Evolutionary conservation across 2,797 vertebrate species (phyloP), one percentile per base, ranked within the genome.

Genomic region (Gallirallus australis): DNA sequence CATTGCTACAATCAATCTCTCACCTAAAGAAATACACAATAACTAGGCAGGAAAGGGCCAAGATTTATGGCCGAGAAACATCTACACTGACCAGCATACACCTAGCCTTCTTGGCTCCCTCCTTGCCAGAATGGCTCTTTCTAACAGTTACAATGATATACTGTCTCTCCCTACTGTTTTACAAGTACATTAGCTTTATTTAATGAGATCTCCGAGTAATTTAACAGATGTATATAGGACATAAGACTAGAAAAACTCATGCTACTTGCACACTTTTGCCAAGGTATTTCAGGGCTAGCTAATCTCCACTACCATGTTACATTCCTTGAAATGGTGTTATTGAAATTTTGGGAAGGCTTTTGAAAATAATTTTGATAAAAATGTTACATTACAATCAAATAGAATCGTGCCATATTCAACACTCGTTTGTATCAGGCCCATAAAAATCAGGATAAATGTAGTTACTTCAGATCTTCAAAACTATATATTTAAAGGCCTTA

Each of bases 21-120:
- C 99, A 99, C 98, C 98, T 98, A 98, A 99, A 99, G 99, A 99
- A 99, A 99, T 99, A 99, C 99, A 99, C 99, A 99, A 99, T 99
- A 99, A 99, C 99, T 98, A 99, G 99, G 98, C 98, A 98, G 99
- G 98, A 99, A 99, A 98, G 99, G 98, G 98, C 98, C 98, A 99
- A 99, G 99, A 99, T 99, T 99, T 99, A 99, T 99, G 98, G 98
- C 98, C 98, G 97, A 97, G 98, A 98, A 98, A 98, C 99, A 99
- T 98, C 98, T 98, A 98, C 98, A 98, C 99, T 99, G 99, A 99
- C 99, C 99, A 99, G 99, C 99, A 98, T 98, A 98, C 98, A 99
- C 99, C 99, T 99, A 98, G 98, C 98, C 98, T 98, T 98, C 93
- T 97, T 98, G 98, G 98, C 98, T 98, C 97, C 98, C 98, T 98